Percentiles rank a stretch among this genome's conserved stretches.
phyloP scores from a whole-genome alignment of 1,140 invertebrate genomes.

The Drosophila yakuba region DNA sequence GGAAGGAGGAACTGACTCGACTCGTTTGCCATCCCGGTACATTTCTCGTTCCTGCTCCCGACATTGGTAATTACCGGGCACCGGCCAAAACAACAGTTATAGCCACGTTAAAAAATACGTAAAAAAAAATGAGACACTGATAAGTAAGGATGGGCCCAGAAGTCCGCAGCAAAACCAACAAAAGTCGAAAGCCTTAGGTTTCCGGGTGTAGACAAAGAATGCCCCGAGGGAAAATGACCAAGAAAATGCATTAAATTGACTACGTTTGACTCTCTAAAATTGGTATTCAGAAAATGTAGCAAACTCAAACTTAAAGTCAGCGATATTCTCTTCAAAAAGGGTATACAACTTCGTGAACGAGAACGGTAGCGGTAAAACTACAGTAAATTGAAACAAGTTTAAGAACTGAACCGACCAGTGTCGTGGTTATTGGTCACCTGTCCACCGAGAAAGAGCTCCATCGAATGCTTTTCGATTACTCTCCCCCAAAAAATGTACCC shows the following conservation, averaged over 20 bases:
- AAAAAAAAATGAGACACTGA: constrained; percentile 3
- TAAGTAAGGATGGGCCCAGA: constrained; percentile 14
- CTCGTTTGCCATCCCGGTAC: constrained; percentile 26
- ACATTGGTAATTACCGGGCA: constrained; percentile 47
- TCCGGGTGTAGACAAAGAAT: background rate
- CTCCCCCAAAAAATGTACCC: constrained; percentile 54
- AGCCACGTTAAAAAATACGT: constrained; percentile 23
- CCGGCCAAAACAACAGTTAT: constrained; percentile 68
- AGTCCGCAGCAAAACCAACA: constrained; percentile 13
- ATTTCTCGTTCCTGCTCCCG: constrained; percentile 36
- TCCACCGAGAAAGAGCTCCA: constrained; percentile 54
- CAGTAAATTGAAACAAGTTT: constrained; percentile 78
- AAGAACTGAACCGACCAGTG: constrained; percentile 73
- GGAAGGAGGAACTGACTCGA: constrained; percentile 20
- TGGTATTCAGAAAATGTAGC: background rate
- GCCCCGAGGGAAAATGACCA: background rate
- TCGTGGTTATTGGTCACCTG: constrained; percentile 69
- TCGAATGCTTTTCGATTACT: constrained; percentile 67
- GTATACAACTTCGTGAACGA: constrained; percentile 10
- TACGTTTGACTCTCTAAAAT: background rate
- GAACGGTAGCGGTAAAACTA: constrained; percentile 52
- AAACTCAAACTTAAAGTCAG: background rate
- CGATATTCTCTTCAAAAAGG: background rate
- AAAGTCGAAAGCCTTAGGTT: constrained; percentile 7
- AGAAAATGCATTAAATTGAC: background rate